Conservation (phyloP, 2,888 invertebrate genomes). For the Stenodera caucasica region DNA sequence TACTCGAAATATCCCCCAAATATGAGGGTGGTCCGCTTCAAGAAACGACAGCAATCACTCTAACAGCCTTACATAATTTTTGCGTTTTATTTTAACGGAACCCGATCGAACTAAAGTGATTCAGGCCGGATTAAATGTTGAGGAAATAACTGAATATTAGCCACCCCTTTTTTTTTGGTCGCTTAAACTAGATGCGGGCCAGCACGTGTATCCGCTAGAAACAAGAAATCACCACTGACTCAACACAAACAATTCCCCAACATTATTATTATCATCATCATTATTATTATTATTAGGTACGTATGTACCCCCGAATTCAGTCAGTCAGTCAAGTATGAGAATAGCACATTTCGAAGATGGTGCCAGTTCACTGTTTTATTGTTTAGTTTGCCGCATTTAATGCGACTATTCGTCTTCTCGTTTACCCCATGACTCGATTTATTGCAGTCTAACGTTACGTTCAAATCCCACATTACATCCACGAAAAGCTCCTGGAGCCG, state of each 20-base stretch:
- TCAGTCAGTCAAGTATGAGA: conserved; percentile 31
- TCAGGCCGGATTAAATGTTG: no score
- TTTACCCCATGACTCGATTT: conserved; percentile 21
- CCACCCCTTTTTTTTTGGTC: neutral
- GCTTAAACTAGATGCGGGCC: conserved; percentile 20
- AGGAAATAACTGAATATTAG: neutral
- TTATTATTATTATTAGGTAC: neutral
- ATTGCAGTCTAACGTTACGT: conserved; percentile 23
- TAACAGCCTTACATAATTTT: neutral
- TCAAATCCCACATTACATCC: conserved; percentile 24
- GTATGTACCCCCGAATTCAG: neutral
- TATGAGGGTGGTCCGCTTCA: neutral
- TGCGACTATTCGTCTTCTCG: conserved; percentile 27
- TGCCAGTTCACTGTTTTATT: conserved; percentile 15
- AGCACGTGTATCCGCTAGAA: conserved; percentile 32
- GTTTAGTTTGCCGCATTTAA: conserved; percentile 34
- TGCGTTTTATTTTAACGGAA: neutral
- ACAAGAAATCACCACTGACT: conserved; percentile 33
- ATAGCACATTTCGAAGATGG: conserved; percentile 36
- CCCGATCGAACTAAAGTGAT: no score
- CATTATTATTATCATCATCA: neutral
- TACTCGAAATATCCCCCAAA: neutral
- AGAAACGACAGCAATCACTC: neutral
- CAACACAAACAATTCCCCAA: conserved; percentile 9
- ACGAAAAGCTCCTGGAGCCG: conserved; percentile 14